Base-by-base conservation (phyloP, 1,140 invertebrate species). In the Drosophila pandora region DNA sequence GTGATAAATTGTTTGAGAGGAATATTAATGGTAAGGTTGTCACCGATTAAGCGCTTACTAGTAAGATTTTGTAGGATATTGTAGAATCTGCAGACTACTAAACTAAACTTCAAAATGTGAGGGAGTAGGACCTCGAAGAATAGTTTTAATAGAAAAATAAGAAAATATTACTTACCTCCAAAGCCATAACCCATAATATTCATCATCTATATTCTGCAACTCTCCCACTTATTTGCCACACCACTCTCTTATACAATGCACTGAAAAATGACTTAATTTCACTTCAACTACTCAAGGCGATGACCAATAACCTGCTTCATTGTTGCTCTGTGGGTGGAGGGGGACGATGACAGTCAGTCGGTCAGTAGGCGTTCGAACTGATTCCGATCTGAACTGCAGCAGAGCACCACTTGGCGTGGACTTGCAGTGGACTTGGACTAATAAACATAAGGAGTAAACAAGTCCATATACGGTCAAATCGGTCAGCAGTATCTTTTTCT, bases 371-470 rank as follows among this genome's bases (percentile, higher is more conserved):
- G 72, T 76, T 65, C 34, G 32, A 53, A 65, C 30, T 62, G 56
- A 34, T 30, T 39, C 17, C 30, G 43, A 62, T 55, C 21, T 48
- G 48, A 32, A 62, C 50, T 52, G 49, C 41, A 54, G 47, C 48
- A 61, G 48, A 54, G 47, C 48, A 61, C 53, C 57, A 60, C 63
- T 37, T 37, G 34, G 9, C 64, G 58, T 50, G 62, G n/a, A 43
- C 41, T 37, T 61, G 48, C 37, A 43, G n/a, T 43, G 41, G 73
- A 25, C 56, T 57, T 72, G 75, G 47, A 74, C 82, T 85, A 87
- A 85, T 85, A 85, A 85, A 78, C 79, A 85, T 85, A 82, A 85
- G 75, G 74, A 87, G 78, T 85, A 85, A 87, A 85, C 82, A 85
- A 85, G 82, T 68, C 82, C 82, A 87, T 85, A 55, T 85, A 71